phyloP scores from a whole-genome alignment of 1,140 invertebrate genomes.

The Aleiodes sp. region DNA sequence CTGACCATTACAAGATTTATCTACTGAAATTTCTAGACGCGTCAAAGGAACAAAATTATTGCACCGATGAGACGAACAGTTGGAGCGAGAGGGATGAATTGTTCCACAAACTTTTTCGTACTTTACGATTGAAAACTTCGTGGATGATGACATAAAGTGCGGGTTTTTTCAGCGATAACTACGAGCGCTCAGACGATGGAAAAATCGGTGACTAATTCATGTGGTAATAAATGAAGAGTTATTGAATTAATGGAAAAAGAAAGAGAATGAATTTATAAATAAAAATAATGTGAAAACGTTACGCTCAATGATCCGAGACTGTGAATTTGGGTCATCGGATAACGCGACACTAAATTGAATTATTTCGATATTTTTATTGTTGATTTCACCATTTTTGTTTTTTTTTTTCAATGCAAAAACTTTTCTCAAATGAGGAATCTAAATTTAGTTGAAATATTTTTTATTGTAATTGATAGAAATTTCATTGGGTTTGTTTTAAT shows the following conservation, averaged over 20 bases:
- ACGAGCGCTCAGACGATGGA: not conserved
- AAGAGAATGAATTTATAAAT: not conserved
- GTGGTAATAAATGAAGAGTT: not conserved
- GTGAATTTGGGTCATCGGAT: not conserved
- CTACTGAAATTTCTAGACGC: not conserved
- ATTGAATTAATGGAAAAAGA: not conserved
- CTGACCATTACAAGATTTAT: constrained; percentile 10
- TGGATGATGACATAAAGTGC: not conserved
- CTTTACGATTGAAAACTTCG: not conserved
- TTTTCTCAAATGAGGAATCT: no score
- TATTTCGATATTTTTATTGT: not conserved
- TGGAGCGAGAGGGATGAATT: no score
- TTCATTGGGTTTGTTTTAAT: no score
- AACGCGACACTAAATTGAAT: not conserved
- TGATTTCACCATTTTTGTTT: no score
- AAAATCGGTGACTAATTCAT: not conserved
- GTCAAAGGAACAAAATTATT: not conserved
- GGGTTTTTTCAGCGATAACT: not conserved
- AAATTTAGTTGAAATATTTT: no score
- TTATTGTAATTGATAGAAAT: no score
- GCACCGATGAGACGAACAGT: no score
- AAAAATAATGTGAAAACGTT: not conserved
- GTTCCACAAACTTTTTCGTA: not conserved
- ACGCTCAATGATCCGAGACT: not conserved
- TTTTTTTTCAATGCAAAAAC: no score